Evolutionary conservation across 2,113 vertebrate species (phyloP).

Genomic region (Choloepus hoffmanni): DNA sequence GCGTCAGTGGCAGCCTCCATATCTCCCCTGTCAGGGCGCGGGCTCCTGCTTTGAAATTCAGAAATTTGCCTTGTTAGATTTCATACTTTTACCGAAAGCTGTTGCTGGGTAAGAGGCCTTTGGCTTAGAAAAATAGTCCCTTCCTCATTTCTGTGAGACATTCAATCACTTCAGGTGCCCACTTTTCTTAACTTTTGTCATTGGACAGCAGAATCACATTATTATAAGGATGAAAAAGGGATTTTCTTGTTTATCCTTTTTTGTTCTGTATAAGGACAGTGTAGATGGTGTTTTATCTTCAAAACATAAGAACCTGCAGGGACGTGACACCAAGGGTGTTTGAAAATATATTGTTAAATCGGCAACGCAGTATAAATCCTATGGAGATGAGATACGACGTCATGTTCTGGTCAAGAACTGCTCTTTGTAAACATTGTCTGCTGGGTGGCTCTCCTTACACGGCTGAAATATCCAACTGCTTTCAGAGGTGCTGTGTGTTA

Average conservation of each 20-base stretch:
- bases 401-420: slow-evolving; percentile 26
- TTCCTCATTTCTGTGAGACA: background rate
- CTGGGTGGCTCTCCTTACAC: background rate
- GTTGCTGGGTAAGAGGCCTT: background rate
- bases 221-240: background rate
- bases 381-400: background rate
- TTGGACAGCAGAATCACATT: too few relatives aligned
- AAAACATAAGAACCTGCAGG: slow-evolving; percentile 14
- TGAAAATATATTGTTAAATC: background rate
- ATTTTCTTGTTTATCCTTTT: background rate
- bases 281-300: background rate
- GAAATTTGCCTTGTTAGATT: slow-evolving; percentile 16
- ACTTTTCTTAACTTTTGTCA: background rate
- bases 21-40: background rate
- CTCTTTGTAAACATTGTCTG: slow-evolving; percentile 55
- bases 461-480: slow-evolving; percentile 13
- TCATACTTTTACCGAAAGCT: background rate
- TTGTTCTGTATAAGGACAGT: background rate
- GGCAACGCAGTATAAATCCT: background rate
- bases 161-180: background rate
- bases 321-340: background rate
- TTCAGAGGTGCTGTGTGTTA: background rate
- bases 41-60: slow-evolving; percentile 34
- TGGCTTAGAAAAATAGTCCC: background rate
- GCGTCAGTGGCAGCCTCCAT: slow-evolving; percentile 21